Evolutionary conservation across 2,797 vertebrate species (phyloP).

Genomic region (Karalla daura): DNA sequence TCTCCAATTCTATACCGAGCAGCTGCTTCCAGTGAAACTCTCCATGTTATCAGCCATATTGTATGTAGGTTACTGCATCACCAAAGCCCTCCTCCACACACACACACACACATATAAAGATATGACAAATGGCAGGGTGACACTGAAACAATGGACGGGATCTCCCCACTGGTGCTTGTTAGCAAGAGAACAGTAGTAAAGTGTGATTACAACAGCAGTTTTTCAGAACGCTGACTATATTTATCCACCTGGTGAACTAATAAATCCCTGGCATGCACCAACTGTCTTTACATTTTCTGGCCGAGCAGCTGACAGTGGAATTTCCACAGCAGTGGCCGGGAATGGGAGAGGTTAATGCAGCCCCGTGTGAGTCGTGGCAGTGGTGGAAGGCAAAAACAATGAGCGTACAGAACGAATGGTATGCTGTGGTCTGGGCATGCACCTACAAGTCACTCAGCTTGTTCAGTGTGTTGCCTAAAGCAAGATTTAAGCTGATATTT

Average conservation of each 20-base stretch:
- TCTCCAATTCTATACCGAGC: background rate
- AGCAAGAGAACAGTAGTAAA: constrained; percentile 10
- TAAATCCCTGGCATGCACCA: constrained; percentile 58
- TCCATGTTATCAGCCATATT: too few species aligned
- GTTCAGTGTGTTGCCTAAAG: background rate
- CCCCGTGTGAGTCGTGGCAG: background rate
- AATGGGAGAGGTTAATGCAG: constrained; percentile 6
- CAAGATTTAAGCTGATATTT: background rate
- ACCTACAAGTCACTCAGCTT: background rate
- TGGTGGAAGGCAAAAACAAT: background rate
- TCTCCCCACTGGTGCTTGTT: background rate
- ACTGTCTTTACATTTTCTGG: constrained; percentile 64
- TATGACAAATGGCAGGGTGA: too few species aligned
- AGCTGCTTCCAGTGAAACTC: background rate
- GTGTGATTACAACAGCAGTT: constrained; percentile 4
- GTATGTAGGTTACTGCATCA: constrained; percentile 43
- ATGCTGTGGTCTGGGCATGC: background rate
- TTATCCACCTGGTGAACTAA: constrained; percentile 48
- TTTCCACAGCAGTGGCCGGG: constrained; percentile 13
- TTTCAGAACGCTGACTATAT: constrained; percentile 29
- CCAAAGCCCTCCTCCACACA: constrained; percentile 19
- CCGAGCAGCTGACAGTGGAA: constrained; percentile 64
- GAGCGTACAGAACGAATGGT: background rate
- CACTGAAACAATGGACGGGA: constrained; percentile 8
- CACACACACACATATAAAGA: too few species aligned